A percentile compares a stretch with the other conserved stretches of the same genome.
Evolutionary conservation across 2,113 vertebrate species (phyloP).

Genomic region (Geococcyx californianus): DNA sequence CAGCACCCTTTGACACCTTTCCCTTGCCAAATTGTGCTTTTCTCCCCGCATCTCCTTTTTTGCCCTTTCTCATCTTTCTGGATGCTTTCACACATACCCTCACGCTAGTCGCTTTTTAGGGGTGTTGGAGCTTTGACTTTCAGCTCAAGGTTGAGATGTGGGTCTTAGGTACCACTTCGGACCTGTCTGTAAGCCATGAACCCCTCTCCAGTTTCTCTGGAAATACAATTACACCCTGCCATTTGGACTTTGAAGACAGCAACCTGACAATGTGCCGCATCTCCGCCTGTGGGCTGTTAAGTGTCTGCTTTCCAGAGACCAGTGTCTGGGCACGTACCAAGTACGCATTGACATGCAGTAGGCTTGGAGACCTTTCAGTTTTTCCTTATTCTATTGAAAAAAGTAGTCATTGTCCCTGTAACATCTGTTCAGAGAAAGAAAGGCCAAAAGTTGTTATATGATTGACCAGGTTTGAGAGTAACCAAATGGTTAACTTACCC

Average conservation of each 20-base stretch:
- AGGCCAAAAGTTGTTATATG: neutral
- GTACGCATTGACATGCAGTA: neutral
- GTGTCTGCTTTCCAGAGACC: neutral
- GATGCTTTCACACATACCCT: neutral
- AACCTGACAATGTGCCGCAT: neutral
- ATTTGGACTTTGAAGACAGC: neutral
- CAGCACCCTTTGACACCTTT: neutral
- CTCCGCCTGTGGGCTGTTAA: neutral
- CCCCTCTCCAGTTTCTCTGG: neutral
- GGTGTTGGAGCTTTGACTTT: neutral
- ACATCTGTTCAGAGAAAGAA: neutral
- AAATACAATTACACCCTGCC: neutral
- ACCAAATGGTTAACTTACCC: neutral
- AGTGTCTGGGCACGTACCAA: rapidly evolving
- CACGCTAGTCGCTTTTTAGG: neutral
- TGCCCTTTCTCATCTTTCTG: neutral
- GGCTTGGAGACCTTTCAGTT: neutral
- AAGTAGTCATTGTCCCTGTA: neutral
- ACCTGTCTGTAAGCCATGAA: neutral
- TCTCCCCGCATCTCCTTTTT: neutral
- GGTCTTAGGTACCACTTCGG: neutral
- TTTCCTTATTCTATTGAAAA: neutral
- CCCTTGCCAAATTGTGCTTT: neutral
- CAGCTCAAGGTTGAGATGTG: neutral
- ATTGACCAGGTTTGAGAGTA: neutral